Conservation (phyloP, 2,797 vertebrate species). For the Falco concolor region DNA sequence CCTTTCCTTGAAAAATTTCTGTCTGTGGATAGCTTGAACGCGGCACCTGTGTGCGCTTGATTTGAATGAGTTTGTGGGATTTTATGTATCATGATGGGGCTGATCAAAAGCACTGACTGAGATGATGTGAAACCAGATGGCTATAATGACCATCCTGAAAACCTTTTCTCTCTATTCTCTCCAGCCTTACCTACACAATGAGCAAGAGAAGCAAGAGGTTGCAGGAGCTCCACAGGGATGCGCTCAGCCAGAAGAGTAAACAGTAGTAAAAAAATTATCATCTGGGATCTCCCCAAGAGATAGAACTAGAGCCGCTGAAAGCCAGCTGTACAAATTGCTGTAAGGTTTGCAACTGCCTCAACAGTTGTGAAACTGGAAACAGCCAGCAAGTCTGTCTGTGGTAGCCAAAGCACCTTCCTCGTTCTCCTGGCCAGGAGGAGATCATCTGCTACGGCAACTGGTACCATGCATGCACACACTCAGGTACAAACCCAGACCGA, state of each 20-base stretch:
- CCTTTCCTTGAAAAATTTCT: not conserved
- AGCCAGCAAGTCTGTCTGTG: not conserved
- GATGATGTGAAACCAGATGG: not conserved
- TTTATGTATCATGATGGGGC: not conserved
- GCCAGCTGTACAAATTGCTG: not conserved
- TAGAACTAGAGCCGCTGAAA: not conserved
- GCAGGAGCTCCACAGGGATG: not conserved
- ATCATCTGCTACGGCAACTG: not conserved
- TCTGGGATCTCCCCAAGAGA: not conserved
- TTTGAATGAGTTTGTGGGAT: not conserved
- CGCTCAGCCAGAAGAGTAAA: not conserved
- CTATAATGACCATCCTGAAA: not conserved
- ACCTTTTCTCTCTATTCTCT: not conserved
- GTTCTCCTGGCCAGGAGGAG: not conserved
- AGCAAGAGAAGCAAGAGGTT: not conserved
- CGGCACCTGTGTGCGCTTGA: not conserved
- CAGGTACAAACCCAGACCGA: not conserved
- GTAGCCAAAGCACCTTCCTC: not conserved
- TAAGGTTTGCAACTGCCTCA: not conserved
- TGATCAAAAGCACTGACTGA: not conserved
- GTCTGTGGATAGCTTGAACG: not conserved
- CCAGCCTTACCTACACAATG: not conserved
- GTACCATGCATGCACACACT: fast-evolving
- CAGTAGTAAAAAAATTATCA: not conserved
- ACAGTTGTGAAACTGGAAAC: not conserved